phyloP scores from a whole-genome alignment of 2,113 vertebrate species.

The Phyllostomus hastatus region DNA sequence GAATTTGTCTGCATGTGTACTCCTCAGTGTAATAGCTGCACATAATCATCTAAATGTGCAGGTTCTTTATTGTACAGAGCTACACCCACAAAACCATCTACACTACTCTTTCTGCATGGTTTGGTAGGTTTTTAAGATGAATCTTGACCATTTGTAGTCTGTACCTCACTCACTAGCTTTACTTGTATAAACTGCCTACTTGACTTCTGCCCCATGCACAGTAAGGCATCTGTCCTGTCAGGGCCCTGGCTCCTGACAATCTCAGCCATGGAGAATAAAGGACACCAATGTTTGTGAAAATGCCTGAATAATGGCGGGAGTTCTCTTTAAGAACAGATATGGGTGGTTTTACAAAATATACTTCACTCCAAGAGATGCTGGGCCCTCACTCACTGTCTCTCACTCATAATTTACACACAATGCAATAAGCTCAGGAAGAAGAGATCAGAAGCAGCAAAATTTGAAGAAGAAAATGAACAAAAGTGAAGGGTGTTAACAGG shows the following conservation, averaged over 20 bases:
- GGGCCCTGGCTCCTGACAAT: not conserved
- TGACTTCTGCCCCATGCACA: not conserved
- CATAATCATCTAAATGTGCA: accelerated
- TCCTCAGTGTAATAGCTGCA: not conserved
- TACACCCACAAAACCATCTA: not conserved
- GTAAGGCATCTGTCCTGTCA: not conserved
- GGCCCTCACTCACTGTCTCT: not conserved
- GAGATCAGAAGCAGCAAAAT: not conserved
- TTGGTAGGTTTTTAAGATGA: not conserved
- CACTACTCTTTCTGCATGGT: accelerated
- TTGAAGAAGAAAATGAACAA: not conserved
- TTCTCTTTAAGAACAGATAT: not conserved
- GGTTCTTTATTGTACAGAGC: not conserved
- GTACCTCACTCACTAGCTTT: not conserved
- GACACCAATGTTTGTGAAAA: not conserved
- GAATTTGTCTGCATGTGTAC: not conserved
- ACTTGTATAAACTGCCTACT: not conserved
- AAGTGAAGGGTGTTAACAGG: not conserved
- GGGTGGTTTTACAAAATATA: not conserved
- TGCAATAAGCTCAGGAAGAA: not conserved
- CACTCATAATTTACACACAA: not conserved
- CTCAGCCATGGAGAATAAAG: not conserved
- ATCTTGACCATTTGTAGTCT: not conserved
- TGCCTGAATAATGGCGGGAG: not conserved
- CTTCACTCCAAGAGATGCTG: not conserved